These are phyloP conservation scores for Formica exsecta DNA, from an alignment of 1,140 invertebrate genomes.

Conservation along the genomic window DNA sequence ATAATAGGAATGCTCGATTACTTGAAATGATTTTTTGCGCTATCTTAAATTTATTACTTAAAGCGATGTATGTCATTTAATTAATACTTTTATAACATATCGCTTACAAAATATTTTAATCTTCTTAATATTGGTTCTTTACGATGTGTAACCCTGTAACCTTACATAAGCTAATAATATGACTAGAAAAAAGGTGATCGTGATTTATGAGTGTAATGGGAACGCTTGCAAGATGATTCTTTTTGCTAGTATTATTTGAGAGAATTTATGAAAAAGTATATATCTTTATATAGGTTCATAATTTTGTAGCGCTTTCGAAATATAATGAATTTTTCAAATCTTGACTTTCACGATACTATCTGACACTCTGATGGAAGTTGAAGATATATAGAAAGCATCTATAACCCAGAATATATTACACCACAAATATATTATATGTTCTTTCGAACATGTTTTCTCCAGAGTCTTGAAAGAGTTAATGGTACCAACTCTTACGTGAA, in stretches of 20 bases:
- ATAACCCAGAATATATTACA: constrained; percentile 9
- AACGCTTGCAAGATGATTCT: background rate
- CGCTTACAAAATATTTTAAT: background rate
- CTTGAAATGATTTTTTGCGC: background rate
- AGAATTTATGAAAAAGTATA: constrained; percentile 8
- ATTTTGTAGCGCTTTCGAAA: constrained; percentile 14
- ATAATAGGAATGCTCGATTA: background rate
- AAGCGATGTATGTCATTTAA: background rate
- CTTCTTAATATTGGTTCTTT: background rate
- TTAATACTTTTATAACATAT: background rate
- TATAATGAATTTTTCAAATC: constrained; percentile 29
- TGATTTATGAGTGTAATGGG: background rate
- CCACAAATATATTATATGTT: constrained; percentile 8
- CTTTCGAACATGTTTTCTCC: constrained; percentile 2
- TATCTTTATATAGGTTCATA: constrained; percentile 7
- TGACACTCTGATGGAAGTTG: constrained; percentile 16
- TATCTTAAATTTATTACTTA: background rate
- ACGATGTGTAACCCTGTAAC: background rate
- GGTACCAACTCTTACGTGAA: constrained; percentile 10
- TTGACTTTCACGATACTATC: background rate
- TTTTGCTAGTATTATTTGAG: background rate
- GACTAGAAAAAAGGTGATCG: background rate
- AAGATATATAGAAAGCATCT: constrained; percentile 23
- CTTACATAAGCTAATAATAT: background rate
- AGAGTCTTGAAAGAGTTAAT: constrained; percentile 18